Evolutionary conservation across 2,888 invertebrate genomes (phyloP).

Genomic region (Agrilus biguttatus): DNA sequence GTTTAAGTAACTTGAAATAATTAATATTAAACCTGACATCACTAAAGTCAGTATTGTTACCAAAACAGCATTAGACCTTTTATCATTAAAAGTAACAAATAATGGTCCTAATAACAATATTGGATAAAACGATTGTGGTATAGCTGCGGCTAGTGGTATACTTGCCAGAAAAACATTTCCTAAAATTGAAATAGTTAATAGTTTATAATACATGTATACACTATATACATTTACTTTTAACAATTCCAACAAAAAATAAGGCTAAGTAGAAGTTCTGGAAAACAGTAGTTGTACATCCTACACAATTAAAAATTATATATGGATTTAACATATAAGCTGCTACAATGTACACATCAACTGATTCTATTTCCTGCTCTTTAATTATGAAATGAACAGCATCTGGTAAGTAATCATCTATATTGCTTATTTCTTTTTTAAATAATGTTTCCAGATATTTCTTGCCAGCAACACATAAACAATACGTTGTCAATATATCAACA

Average conservation of each 20-base stretch:
- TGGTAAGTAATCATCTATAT: conserved; percentile 39
- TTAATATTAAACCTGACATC: too few species aligned
- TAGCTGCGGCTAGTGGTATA: conserved; percentile 57
- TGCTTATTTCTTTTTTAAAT: conserved; percentile 37
- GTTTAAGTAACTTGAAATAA: too few species aligned
- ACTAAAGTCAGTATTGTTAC: not conserved
- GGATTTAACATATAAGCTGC: conserved; percentile 81
- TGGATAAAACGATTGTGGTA: conserved; percentile 74
- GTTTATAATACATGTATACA: not conserved
- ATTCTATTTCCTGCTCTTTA: conserved; percentile 39
- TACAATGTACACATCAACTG: conserved; percentile 54
- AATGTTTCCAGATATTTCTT: conserved; percentile 48
- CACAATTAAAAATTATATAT: conserved; percentile 72
- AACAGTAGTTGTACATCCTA: conserved; percentile 79
- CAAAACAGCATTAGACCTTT: not conserved
- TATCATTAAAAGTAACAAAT: conserved; percentile 43
- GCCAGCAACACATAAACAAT: conserved; percentile 56
- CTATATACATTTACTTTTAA: conserved; percentile 34
- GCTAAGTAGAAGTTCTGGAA: conserved; percentile 76
- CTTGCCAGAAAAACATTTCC: conserved; percentile 47
- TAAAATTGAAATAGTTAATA: conserved; percentile 13
- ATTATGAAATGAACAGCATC: conserved; percentile 41
- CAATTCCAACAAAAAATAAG: conserved; percentile 53
- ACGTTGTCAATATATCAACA: conserved; percentile 63
- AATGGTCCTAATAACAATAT: conserved; percentile 70